Evolutionary conservation across 2,797 vertebrate species (phyloP).

Genomic region (Paedocypris micromegethes): DNA sequence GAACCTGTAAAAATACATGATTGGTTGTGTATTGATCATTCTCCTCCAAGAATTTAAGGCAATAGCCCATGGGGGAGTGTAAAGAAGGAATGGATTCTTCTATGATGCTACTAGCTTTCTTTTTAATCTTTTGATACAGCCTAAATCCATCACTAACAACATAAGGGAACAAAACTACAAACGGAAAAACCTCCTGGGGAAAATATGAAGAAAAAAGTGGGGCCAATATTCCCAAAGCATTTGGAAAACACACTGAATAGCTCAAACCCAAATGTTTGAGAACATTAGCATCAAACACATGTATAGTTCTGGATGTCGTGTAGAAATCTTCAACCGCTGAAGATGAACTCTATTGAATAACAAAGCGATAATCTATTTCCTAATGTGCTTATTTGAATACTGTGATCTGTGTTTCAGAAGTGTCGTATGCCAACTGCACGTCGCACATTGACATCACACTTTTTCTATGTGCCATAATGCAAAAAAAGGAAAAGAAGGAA

Average conservation of each 20-base stretch:
- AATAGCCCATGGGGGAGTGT: neutral
- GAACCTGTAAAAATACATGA: neutral
- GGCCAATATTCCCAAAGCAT: too few species aligned
- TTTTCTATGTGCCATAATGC: slow-evolving; percentile 46
- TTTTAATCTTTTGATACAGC: slow-evolving; percentile 17
- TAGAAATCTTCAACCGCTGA: too few species aligned
- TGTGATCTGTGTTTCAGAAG: neutral
- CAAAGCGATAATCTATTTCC: neutral
- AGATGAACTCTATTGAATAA: neutral
- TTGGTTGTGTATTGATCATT: slow-evolving; percentile 14
- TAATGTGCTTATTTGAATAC: neutral
- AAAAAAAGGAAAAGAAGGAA: slow-evolving; percentile 47
- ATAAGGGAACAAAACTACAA: neutral
- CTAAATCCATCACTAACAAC: neutral
- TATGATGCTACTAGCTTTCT: neutral
- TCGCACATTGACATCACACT: slow-evolving; percentile 1
- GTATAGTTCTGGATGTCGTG: too few species aligned
- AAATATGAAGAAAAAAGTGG: too few species aligned
- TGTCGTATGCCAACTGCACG: neutral
- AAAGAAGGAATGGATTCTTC: neutral
- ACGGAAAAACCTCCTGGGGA: neutral
- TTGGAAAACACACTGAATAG: neutral
- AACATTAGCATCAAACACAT: too few species aligned
- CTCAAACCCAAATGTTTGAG: neutral
- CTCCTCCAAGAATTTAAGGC: slow-evolving; percentile 12